Conservation (phyloP, 2,888 invertebrate species). For the Epirrita christyi region DNA sequence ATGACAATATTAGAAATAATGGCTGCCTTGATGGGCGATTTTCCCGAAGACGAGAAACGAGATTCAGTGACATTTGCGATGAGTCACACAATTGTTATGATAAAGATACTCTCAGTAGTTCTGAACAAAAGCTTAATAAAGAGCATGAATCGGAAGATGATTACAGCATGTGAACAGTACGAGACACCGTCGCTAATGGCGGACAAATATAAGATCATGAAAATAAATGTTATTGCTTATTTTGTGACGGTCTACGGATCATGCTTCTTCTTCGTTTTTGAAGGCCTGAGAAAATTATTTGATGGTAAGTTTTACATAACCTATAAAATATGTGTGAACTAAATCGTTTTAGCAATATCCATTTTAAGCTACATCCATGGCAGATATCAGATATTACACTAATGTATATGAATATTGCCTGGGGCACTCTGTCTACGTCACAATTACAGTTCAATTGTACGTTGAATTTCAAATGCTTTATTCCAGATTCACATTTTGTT, state of each 20-base stretch:
- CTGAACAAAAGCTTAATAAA: slow-evolving; percentile 59
- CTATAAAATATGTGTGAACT: too few species aligned
- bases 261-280: slow-evolving; percentile 60
- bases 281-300: slow-evolving; percentile 65
- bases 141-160: slow-evolving; percentile 59
- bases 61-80: slow-evolving; percentile 70
- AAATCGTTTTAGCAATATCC: too few species aligned
- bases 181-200: slow-evolving; percentile 58
- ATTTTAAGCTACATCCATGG: too few species aligned
- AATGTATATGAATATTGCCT: neutral
- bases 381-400: too few species aligned
- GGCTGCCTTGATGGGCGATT: slow-evolving; percentile 62
- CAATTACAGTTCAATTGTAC: too few species aligned
- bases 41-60: slow-evolving; percentile 70
- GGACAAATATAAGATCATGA: slow-evolving; percentile 64
- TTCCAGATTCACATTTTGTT: slow-evolving; percentile 66
- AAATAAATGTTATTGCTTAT: slow-evolving; percentile 65
- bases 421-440: neutral
- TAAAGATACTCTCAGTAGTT: slow-evolving; percentile 65
- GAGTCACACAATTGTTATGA: slow-evolving; percentile 69
- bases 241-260: slow-evolving; percentile 58
- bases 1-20: slow-evolving; percentile 72
- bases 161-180: slow-evolving; percentile 57
- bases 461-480: slow-evolving; percentile 1
- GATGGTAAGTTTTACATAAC: slow-evolving; percentile 47